Base-by-base conservation (phyloP, 2,888 invertebrate genomes). In the Ectropis crepuscularia region DNA sequence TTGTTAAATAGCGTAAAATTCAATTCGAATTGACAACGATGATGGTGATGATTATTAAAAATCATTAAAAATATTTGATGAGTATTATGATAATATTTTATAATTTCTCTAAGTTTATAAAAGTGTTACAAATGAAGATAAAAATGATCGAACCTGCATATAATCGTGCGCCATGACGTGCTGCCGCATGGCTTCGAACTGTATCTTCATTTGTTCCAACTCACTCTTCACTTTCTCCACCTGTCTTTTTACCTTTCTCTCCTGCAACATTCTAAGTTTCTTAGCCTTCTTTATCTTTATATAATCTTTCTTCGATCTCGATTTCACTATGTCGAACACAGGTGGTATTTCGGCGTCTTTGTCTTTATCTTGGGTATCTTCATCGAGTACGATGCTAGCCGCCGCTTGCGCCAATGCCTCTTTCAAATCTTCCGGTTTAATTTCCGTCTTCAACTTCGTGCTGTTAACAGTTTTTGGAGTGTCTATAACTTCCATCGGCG, bases 121-220 rank as follows among this genome's bases (percentile, higher is more conserved):
- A 75, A 6, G 12, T 37, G 6, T 42, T n/a, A 0, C 7, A 41
- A 12, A 36, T n/a, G 10, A 5, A 16, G 6, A 28, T 39, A 10
- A 28, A 42, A 55, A 28, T 11, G 6, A 45, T 55, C 58, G 47
- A 47, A 68, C 70, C 64, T 70, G 51, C 0, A 16, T 45, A 39
- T 85, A 48, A 42, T 81, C 79, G 53, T 80, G 82, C 6, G 81
- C 79, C 68, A 83, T 45, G 80, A 91, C 89, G 70, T 88, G 82
- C 65, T 82, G 78, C 54, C 85, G 76, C 88, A 92, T 91, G 66
- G 83, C 89, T 38, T 83, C 83, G n/a, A 92, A 78, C 63, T 92
- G 88, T 54, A 74, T 80, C 72, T 83, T 89, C 87, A 92, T 87
- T 68, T 79, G 80, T 58, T 87, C 87, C 60, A 92, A 70, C 70